phyloP scores from a whole-genome alignment of 1,140 invertebrate species.

The Achatina immaculata region DNA sequence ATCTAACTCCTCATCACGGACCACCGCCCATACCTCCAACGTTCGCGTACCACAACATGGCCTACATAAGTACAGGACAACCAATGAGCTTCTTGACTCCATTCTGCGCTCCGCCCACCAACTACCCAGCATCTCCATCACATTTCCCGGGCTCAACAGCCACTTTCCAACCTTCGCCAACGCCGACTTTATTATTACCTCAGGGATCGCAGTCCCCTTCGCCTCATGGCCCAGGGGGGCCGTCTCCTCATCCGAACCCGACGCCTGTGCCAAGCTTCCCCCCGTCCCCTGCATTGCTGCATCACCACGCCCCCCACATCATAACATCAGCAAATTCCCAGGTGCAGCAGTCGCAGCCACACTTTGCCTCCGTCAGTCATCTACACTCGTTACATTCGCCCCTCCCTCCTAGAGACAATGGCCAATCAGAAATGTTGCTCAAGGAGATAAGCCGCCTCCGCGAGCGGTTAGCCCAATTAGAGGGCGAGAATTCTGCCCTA shows the following conservation, averaged over 20 bases:
- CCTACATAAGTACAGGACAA: constrained; percentile 40
- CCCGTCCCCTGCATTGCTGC: constrained; percentile 10
- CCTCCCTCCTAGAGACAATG: constrained; percentile 28
- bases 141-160: constrained; percentile 59
- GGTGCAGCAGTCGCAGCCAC: constrained; percentile 1
- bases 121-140: constrained; percentile 58
- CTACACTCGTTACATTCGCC: constrained; percentile 39
- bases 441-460: constrained; percentile 76
- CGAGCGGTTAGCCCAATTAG: constrained; percentile 88
- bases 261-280: constrained; percentile 13
- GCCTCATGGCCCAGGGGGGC: neutral
- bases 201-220: constrained; percentile 7
- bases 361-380: constrained; percentile 11
- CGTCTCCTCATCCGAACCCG: neutral
- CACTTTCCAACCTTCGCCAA: constrained; percentile 46
- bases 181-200: constrained; percentile 33
- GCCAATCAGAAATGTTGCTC: constrained; percentile 41
- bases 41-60: constrained; percentile 47
- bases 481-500: constrained; percentile 93
- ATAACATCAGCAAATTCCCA: neutral
- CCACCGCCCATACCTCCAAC: constrained; percentile 30
- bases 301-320: constrained; percentile 28
- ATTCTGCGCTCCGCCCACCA: constrained; percentile 69
- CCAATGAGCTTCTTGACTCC: constrained; percentile 44
- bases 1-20: constrained; percentile 43